phyloP scores from a whole-genome alignment of 1,140 invertebrate species.

The Pinna nobilis region DNA sequence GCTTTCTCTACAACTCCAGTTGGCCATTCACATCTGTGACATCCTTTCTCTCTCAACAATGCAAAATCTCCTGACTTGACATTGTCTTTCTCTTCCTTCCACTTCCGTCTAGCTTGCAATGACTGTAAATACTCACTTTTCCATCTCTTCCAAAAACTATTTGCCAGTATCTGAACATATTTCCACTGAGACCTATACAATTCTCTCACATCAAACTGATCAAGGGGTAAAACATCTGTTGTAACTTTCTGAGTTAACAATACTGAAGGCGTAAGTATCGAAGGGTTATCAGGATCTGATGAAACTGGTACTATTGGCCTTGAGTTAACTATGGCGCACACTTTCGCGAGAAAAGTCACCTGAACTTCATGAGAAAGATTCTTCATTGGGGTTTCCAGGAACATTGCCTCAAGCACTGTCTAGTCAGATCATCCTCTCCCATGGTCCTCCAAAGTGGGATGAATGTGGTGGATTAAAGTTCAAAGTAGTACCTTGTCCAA shows the following conservation, averaged over 20 bases:
- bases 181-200: slow-evolving; percentile 14
- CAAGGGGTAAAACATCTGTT: background rate
- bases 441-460: slow-evolving; percentile 37
- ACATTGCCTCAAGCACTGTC: slow-evolving; percentile 32
- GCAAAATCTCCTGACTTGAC: slow-evolving; percentile 18
- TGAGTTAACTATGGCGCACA: slow-evolving; percentile 39
- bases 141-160: slow-evolving; percentile 36
- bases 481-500: background rate
- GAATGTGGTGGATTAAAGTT: slow-evolving; percentile 21
- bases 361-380: slow-evolving; percentile 44
- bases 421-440: slow-evolving; percentile 48
- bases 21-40: slow-evolving; percentile 38
- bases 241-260: slow-evolving; percentile 13
- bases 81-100: background rate
- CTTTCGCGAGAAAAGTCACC: slow-evolving; percentile 39
- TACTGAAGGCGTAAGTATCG: slow-evolving; percentile 34
- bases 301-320: slow-evolving; percentile 31
- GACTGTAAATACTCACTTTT: slow-evolving; percentile 13
- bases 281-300: slow-evolving; percentile 27
- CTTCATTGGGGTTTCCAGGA: slow-evolving; percentile 15
- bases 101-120: slow-evolving; percentile 24
- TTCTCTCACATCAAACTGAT: background rate
- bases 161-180: slow-evolving; percentile 21
- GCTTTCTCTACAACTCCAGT: slow-evolving; percentile 7
- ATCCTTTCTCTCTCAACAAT: slow-evolving; percentile 33